A percentile compares a stretch with the other conserved stretches of the same genome.
phyloP scores from a whole-genome alignment of 2,797 vertebrate genomes.

The Anabacerthia variegaticeps region DNA sequence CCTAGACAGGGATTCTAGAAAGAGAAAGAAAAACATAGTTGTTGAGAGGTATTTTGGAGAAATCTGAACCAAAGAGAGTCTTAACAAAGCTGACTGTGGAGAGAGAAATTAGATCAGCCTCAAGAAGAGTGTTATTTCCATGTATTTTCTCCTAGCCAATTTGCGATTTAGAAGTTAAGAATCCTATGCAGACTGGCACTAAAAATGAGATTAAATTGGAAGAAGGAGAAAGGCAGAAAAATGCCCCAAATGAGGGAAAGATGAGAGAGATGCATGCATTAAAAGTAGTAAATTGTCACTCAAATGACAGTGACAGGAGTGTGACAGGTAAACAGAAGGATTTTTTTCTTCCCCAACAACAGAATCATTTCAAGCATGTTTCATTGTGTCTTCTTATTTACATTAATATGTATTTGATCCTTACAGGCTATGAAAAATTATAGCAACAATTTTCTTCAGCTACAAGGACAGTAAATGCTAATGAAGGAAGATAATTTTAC shows the following conservation, averaged over 20 bases:
- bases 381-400: not conserved
- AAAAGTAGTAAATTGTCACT: not conserved
- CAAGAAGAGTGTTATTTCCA: not conserved
- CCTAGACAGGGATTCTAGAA: not conserved
- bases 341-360: not conserved
- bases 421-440: not conserved
- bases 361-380: not conserved
- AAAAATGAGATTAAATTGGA: not conserved
- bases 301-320: not conserved
- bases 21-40: not conserved
- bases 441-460: not conserved
- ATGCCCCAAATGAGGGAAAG: not conserved
- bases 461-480: not conserved
- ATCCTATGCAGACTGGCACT: not conserved
- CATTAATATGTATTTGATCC: not conserved
- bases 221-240: not conserved
- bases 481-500: not conserved
- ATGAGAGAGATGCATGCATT: not conserved
- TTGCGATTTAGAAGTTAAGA: not conserved
- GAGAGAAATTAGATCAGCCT: not conserved
- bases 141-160: not conserved
- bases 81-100: not conserved
- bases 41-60: not conserved
- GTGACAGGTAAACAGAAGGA: not conserved
- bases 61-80: not conserved